phyloP scores from a whole-genome alignment of 2,797 vertebrate species.

The Chromobotia macracanthus region DNA sequence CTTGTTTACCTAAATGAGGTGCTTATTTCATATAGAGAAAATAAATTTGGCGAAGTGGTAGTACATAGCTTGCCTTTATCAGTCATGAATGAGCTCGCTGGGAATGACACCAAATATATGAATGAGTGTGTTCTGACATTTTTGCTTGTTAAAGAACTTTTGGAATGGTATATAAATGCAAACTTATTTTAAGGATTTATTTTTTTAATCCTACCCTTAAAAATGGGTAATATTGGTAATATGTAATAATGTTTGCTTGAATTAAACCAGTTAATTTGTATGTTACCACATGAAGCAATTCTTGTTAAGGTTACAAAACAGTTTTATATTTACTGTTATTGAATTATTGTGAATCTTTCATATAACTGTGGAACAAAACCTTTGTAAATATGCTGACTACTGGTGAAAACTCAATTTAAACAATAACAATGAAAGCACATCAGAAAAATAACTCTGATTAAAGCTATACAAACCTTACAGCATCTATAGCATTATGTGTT shows the following conservation, averaged over 20 bases:
- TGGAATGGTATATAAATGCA: not conserved
- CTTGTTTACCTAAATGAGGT: slow-evolving; percentile 66
- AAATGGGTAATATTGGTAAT: too few species aligned
- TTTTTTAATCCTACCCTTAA: too few species aligned
- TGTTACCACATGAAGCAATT: too few species aligned
- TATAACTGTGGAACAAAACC: not conserved
- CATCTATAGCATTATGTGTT: too few species aligned
- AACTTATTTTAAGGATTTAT: not conserved
- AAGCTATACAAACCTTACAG: not conserved
- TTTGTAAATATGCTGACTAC: not conserved
- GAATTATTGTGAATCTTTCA: not conserved
- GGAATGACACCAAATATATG: slow-evolving; percentile 22
- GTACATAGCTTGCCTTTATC: slow-evolving; percentile 49
- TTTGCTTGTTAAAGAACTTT: slow-evolving; percentile 1
- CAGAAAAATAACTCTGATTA: slow-evolving; percentile 1
- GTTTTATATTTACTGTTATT: too few species aligned
- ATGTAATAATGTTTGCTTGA: too few species aligned
- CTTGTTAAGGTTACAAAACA: too few species aligned
- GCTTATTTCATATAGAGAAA: slow-evolving; percentile 67
- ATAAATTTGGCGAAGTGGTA: slow-evolving; percentile 65
- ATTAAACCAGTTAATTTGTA: too few species aligned
- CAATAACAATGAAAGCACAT: too few species aligned
- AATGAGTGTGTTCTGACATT: slow-evolving; percentile 3
- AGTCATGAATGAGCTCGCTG: slow-evolving; percentile 58
- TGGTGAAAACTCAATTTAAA: not conserved